Evolutionary conservation across 2,113 vertebrate species (phyloP).

Genomic region (Oncorhynchus kisutch): DNA sequence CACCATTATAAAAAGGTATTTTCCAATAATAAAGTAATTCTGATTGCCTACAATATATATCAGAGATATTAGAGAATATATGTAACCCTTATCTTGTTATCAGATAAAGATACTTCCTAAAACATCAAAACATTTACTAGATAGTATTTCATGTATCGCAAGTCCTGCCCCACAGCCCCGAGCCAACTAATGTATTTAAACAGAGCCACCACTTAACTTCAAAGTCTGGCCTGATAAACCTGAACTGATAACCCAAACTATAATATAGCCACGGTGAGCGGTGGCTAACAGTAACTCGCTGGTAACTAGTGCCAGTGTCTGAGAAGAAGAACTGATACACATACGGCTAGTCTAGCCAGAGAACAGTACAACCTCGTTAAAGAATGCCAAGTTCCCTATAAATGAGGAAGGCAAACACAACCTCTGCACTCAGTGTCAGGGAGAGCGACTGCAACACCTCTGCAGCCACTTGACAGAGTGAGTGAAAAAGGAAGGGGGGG

Average conservation of each 20-base stretch:
- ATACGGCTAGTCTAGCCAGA: too few species aligned
- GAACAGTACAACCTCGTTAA: too few species aligned
- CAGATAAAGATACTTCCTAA: slow-evolving; percentile 10
- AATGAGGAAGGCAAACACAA: slow-evolving; percentile 59
- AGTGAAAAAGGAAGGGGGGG: slow-evolving; percentile 55
- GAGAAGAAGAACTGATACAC: too few species aligned
- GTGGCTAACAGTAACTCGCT: too few species aligned
- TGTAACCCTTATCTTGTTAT: neutral
- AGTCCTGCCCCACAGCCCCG: slow-evolving; percentile 53
- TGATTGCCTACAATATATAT: too few species aligned
- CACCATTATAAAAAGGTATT: neutral
- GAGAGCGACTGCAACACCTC: slow-evolving; percentile 66
- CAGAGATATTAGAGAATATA: too few species aligned
- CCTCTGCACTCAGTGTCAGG: slow-evolving; percentile 51
- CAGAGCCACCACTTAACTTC: slow-evolving; percentile 54
- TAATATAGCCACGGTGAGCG: neutral
- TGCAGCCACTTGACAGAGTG: slow-evolving; percentile 69
- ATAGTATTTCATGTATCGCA: slow-evolving; percentile 42
- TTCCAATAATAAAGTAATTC: too few species aligned
- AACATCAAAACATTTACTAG: slow-evolving; percentile 18
- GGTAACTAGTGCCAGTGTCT: too few species aligned
- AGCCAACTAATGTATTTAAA: slow-evolving; percentile 54
- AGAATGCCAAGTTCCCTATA: neutral
- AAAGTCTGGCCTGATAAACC: slow-evolving; percentile 63
- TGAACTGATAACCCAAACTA: slow-evolving; percentile 43